Conservation (phyloP, 2,113 vertebrate species). For the Gracilinanus agilis region DNA sequence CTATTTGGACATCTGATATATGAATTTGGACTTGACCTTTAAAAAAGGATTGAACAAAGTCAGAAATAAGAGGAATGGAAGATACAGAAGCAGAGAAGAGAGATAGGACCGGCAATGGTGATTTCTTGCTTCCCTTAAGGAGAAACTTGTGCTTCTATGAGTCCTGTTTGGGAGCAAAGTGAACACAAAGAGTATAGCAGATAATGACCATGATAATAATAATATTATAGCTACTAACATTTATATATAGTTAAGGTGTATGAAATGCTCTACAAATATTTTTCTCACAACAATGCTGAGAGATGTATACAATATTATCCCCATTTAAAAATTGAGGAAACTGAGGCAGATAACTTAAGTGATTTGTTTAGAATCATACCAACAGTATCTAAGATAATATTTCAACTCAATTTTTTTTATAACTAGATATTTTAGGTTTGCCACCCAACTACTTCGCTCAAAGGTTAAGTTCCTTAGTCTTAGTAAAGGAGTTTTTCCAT, state of each 20-base stretch:
- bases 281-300: too few relatives aligned
- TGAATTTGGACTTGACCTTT: not conserved
- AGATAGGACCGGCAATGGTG: not conserved
- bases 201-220: not conserved
- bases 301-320: not conserved
- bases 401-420: not conserved
- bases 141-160: not conserved
- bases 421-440: not conserved
- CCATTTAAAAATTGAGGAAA: not conserved
- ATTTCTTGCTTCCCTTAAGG: not conserved
- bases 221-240: not conserved
- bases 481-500: too few relatives aligned
- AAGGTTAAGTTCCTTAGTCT: too few relatives aligned
- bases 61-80: not conserved
- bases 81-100: not conserved
- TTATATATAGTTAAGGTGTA: not conserved
- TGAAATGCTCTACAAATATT: not conserved
- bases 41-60: not conserved
- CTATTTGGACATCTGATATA: not conserved
- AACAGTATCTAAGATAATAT: not conserved
- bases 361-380: too few relatives aligned
- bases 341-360: not conserved
- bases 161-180: not conserved
- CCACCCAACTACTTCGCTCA: not conserved
- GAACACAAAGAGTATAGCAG: not conserved